Percentiles rank a stretch among this genome's conserved stretches.
These are phyloP conservation scores for Nymphalis urticae DNA, from an alignment of 2,888 invertebrate species.

Conservation along the genomic window DNA sequence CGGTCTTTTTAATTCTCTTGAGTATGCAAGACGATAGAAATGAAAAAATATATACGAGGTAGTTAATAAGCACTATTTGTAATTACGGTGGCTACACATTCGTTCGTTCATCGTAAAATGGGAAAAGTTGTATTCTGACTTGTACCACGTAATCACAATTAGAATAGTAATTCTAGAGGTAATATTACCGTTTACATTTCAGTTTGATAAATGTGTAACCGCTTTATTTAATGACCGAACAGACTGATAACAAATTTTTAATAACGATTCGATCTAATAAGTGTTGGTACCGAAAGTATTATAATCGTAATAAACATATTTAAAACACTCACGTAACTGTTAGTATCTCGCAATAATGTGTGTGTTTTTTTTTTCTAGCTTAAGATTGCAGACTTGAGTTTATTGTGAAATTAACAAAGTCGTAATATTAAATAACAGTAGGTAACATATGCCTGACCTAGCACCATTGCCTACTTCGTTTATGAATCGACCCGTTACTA, in stretches of 20 bases:
- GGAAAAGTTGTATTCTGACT: too few species aligned
- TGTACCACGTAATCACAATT: too few species aligned
- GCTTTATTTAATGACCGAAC: neutral
- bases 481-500: constrained; percentile 29
- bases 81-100: too few species aligned
- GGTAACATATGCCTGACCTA: constrained; percentile 32
- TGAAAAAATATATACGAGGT: too few species aligned
- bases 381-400: neutral
- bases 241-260: neutral
- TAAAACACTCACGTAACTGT: neutral
- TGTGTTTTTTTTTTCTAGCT: neutral
- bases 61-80: too few species aligned
- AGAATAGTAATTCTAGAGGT: too few species aligned
- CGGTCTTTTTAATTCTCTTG: too few species aligned
- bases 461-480: constrained; percentile 32
- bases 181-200: neutral
- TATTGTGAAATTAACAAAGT: constrained; percentile 22
- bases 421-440: constrained; percentile 27
- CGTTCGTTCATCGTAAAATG: too few species aligned
- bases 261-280: neutral
- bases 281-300: neutral
- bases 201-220: neutral
- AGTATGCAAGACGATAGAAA: too few species aligned
- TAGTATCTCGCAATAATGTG: neutral
- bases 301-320: neutral